Conservation (phyloP, 2,888 invertebrate species). For the Perizoma affinitatum region DNA sequence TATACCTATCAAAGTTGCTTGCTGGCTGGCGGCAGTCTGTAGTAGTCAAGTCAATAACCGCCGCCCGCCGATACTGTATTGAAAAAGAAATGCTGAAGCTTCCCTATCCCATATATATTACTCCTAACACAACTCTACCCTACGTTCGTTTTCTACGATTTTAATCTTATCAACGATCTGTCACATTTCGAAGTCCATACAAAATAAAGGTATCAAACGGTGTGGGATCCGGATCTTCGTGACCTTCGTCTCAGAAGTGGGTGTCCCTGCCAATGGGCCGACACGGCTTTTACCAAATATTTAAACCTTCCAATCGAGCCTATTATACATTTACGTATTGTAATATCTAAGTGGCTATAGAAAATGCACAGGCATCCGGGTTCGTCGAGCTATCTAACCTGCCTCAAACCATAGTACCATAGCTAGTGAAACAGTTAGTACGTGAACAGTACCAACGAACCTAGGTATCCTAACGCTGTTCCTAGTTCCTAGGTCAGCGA, state of each 20-base stretch:
- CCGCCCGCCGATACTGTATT: no score
- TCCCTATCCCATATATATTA: no score
- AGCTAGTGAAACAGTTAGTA: slow-evolving; percentile 32
- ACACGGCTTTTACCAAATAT: neutral
- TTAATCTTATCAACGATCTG: no score
- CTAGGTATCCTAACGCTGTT: slow-evolving; percentile 65
- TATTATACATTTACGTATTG: slow-evolving; percentile 31
- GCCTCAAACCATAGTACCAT: slow-evolving; percentile 52
- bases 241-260: neutral
- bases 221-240: no score
- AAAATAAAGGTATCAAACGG: no score
- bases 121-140: no score
- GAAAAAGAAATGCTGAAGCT: no score
- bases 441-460: slow-evolving; percentile 50
- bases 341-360: slow-evolving; percentile 39
- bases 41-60: no score
- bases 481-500: slow-evolving; percentile 63
- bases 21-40: no score
- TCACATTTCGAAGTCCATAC: no score
- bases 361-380: slow-evolving; percentile 63
- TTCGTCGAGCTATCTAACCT: slow-evolving; percentile 66
- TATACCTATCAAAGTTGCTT: no score
- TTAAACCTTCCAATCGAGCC: neutral
- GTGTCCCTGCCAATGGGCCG: neutral
- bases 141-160: no score